Base-by-base conservation (phyloP, 2,113 vertebrate species). In the Trinectes maculatus region DNA sequence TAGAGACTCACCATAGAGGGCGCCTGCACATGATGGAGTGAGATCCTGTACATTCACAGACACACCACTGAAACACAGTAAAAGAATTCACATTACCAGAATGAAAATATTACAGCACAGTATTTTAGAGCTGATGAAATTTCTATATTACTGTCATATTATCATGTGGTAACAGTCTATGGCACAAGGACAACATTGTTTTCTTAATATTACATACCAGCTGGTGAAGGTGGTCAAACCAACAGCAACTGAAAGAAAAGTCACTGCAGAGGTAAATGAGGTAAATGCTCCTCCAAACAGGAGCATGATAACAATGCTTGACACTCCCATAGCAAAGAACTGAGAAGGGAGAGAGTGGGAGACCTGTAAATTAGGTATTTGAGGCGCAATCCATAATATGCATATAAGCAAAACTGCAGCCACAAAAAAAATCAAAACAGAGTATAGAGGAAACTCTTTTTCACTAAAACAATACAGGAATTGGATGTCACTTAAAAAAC, bases 11-110 rank as follows among this genome's bases (percentile, higher is more conserved):
- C 96, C 96, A 8, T 89, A 98, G 12, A 98, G 86, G 0, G 95
- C 87, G 1, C 96, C 96, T 1, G 96, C 95, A 18, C 95, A 95
- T 0, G 95, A 95, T 0, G 96, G 96, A 2, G 95, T 93, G 67
- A 98, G 89, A 51, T 98, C 96, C 62, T 98, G 96, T 0, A 98
- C 94, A 0, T 98, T 97, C 1, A 97, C 93, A 1, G 93, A 89
- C 36, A 95, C 93, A 5, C 96, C 95, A 9, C 96, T 98, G 49
- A 69, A 79, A 79, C 12, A 67, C 21, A 83, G 19, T 18, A 19
- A 5, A 10, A 43, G 37, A n/a, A 40, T 40, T 18, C n/a, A 40
- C 8, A 15, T 40, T n/a, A 40, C 11, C 18, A n/a, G 39, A 40
- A 6, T 36, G 39, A 18, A n/a, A n/a, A n/a, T n/a, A n/a, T n/a